Evolutionary conservation across 2,888 invertebrate species (phyloP), one percentile per base, ranked within the genome.

Genomic region (Sicus ferrugineus): DNA sequence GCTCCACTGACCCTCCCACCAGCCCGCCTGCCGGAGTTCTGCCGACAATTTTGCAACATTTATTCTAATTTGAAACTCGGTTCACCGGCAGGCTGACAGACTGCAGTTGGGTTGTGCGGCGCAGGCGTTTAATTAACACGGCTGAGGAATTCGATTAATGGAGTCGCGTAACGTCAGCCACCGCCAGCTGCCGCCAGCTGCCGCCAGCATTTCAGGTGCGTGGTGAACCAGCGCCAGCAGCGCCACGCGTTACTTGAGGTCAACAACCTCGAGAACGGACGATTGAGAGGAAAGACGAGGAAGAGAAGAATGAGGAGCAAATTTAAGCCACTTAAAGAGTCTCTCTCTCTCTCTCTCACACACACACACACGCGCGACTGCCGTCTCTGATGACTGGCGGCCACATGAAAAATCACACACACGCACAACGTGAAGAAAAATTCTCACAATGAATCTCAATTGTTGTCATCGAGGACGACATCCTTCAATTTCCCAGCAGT

Each of bases 381-480:
- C 14, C 30, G 9, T 26, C 26, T 23, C 54, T 11, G 2, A 2
- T 30, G 30, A 56, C 30, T 56, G 28, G 5, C 19, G 56, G 21
- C 62, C 19, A 16, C 26, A 62, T 62, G 46, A 62, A 62, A 38
- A 28, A 30, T 50, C 50, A 30, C 30, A 19, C 30, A 30, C 21
- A n/a, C 48, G 1, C n/a, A 64, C 50, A 64, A 50, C 21, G 16
- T 48, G 50, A n/a, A 50, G 64, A 64, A 50, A 64, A 64, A 64
- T 64, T 64, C 50, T 50, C 31, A 30, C 30, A 64, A 64, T 64
- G 64, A 50, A 64, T 64, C 50, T 64, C 31, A 48, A 64, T 64
- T 64, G 64, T 64, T 64, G 64, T 64, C 64, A 64, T 48, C 64
- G 26, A 50, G 64, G 30, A 50, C 21, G 64, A 64, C 48, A 30